A percentile compares a stretch with the other conserved stretches of the same genome.
These are phyloP conservation scores for Drosophila infuscata DNA, from an alignment of 2,888 invertebrate species.

Conservation along the genomic window DNA sequence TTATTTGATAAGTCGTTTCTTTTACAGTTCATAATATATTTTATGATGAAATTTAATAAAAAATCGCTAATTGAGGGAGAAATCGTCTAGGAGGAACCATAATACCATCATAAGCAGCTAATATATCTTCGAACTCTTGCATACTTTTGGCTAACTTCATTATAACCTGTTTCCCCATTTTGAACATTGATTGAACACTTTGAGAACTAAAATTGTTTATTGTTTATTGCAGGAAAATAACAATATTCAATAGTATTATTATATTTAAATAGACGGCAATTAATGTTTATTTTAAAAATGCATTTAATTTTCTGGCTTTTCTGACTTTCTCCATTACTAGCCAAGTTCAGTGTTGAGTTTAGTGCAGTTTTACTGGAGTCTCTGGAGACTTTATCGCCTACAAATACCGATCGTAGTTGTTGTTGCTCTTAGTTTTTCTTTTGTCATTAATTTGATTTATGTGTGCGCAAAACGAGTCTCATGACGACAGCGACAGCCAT, in stretches of 20 bases:
- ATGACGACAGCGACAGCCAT: slow-evolving; percentile 68
- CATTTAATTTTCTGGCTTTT: neutral
- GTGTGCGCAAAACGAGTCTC: slow-evolving; percentile 61
- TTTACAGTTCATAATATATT: neutral
- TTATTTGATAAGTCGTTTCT: neutral
- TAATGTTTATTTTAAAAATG: neutral
- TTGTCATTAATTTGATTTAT: slow-evolving; percentile 80
- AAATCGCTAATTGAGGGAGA: neutral
- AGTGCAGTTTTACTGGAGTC: neutral
- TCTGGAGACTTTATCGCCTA: neutral
- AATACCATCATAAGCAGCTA: no score
- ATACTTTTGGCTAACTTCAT: neutral
- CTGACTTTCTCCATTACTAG: slow-evolving; percentile 15
- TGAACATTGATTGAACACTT: neutral
- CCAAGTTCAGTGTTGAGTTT: slow-evolving; percentile 1
- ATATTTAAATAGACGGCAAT: neutral
- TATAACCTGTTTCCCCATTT: neutral
- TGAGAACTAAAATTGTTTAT: neutral
- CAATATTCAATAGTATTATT: neutral
- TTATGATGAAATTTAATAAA: neutral
- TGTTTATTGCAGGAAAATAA: neutral
- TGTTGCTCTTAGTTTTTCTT: slow-evolving; percentile 27
- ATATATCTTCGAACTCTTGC: no score
- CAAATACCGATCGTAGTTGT: neutral
- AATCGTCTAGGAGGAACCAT: neutral